Percentiles rank a stretch among this genome's conserved stretches.
Conservation (phyloP, 2,113 vertebrate genomes). For the Cygnus atratus region DNA sequence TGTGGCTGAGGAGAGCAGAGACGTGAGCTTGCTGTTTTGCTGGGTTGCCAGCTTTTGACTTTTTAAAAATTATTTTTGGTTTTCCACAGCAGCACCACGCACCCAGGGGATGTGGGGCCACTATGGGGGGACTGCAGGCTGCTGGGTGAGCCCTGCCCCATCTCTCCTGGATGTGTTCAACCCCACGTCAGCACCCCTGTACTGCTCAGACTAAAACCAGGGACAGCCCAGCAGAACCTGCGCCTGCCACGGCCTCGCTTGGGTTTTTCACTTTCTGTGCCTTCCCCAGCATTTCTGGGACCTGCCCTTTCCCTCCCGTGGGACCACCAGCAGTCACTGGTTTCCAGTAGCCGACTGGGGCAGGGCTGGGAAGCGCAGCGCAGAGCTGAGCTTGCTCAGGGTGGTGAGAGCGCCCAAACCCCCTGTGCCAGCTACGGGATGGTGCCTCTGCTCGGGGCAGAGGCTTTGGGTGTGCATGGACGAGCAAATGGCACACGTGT, state of each 20-base stretch:
- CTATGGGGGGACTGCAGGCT: too few species aligned
- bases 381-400: background rate
- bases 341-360: background rate
- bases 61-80: too few species aligned
- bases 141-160: background rate
- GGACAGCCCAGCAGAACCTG: background rate
- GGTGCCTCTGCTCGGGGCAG: background rate
- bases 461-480: background rate
- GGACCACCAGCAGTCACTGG: background rate
- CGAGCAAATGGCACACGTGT: accelerated
- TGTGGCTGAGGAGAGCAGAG: background rate
- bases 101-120: too few species aligned
- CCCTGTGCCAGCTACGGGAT: accelerated
- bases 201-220: accelerated
- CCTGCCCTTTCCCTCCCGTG: background rate
- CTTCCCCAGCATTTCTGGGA: background rate
- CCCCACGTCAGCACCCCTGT: background rate
- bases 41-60: accelerated
- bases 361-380: background rate
- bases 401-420: background rate
- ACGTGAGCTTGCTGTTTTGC: accelerated
- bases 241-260: accelerated
- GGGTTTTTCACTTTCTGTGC: background rate
- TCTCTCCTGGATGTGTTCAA: background rate
- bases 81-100: too few species aligned